Percentiles rank a stretch among this genome's conserved stretches.
Evolutionary conservation across 2,113 vertebrate species (phyloP).

Genomic region (Protomyctophum bolini): DNA sequence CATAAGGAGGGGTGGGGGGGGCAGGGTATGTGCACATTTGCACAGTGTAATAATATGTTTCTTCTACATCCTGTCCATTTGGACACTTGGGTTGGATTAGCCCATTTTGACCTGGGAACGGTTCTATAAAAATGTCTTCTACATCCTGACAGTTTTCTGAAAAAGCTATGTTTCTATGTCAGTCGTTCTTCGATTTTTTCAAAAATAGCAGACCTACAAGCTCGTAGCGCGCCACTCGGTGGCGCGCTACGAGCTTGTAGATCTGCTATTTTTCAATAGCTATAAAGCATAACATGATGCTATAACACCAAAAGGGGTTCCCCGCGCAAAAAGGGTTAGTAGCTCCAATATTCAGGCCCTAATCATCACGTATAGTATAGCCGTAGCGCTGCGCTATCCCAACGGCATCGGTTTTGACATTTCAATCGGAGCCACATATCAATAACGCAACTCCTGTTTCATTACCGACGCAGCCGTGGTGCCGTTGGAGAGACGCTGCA

Average conservation of each 20-base stretch:
- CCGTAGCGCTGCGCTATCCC: neutral
- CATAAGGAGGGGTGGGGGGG: constrained; percentile 22
- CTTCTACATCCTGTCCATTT: constrained; percentile 57
- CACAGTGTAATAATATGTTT: constrained; percentile 50
- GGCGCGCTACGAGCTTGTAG: too few species aligned
- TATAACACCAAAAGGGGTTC: too few species aligned
- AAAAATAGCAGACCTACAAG: too few species aligned
- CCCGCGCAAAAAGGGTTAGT: too few species aligned
- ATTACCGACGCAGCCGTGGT: neutral
- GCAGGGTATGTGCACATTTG: constrained; percentile 60
- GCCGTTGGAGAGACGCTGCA: neutral
- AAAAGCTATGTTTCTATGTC: too few species aligned
- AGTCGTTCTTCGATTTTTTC: too few species aligned
- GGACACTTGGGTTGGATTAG: constrained; percentile 49
- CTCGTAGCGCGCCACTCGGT: too few species aligned
- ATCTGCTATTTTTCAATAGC: too few species aligned
- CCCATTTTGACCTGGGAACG: too few species aligned
- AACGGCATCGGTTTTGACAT: constrained; percentile 10
- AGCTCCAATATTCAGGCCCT: constrained; percentile 24
- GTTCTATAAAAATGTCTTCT: too few species aligned
- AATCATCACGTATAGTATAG: neutral
- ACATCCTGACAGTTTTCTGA: too few species aligned
- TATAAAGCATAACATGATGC: too few species aligned
- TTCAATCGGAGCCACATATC: constrained; percentile 13
- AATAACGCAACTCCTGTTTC: constrained; percentile 9